These are phyloP conservation scores for Eutolmus rufibarbis DNA, from an alignment of 2,888 invertebrate species.

Conservation along the genomic window DNA sequence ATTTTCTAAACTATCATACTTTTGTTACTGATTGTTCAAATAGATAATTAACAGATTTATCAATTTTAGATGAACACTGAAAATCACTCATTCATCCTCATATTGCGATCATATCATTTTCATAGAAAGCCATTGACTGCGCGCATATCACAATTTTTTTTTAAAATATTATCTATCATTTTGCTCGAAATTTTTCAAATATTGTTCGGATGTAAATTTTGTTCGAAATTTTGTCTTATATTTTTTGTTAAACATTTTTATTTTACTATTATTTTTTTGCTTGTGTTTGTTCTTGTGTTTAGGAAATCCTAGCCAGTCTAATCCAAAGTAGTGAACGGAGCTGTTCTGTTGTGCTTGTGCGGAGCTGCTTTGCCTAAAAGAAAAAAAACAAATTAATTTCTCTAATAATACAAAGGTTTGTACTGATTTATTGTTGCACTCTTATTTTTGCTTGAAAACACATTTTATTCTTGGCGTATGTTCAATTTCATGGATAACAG, in stretches of 20 bases:
- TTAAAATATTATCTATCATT: not conserved
- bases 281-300: constrained; percentile 53
- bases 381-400: constrained; percentile 5
- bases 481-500: not conserved
- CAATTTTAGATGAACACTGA: constrained; percentile 36
- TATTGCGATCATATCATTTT: constrained; percentile 34
- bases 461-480: not conserved
- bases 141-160: not conserved
- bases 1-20: not conserved
- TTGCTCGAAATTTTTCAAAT: constrained; percentile 1
- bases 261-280: constrained; percentile 48
- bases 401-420: constrained; percentile 40
- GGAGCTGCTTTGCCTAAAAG: constrained; percentile 29
- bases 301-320: constrained; percentile 63
- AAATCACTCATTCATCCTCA: constrained; percentile 36
- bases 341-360: constrained; percentile 50
- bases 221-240: not conserved
- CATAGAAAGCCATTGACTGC: not conserved
- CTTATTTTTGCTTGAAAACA: not conserved
- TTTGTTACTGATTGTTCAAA: not conserved
- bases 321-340: constrained; percentile 57
- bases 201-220: not conserved
- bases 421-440: constrained; percentile 13
- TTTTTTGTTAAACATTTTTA: not conserved
- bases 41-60: constrained; percentile 15